These are phyloP conservation scores for Mionectes olivaceus DNA, from an alignment of 2,797 vertebrate genomes.

Conservation along the genomic window DNA sequence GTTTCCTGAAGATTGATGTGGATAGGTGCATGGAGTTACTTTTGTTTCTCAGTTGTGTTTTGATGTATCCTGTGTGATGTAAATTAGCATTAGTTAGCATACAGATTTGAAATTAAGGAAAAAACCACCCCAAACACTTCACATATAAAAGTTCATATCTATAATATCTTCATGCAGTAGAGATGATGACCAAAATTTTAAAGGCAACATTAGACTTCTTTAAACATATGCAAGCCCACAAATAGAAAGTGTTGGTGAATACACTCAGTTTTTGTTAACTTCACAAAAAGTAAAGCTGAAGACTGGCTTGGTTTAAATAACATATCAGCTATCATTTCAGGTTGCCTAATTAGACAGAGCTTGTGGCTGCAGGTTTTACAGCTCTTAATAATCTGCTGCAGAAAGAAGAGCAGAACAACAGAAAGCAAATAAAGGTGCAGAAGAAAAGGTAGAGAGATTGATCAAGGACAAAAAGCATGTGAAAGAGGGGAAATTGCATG, in stretches of 20 bases:
- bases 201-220: background rate
- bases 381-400: background rate
- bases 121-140: rapidly evolving
- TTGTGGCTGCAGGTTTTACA: background rate
- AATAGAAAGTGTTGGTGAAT: background rate
- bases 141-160: background rate
- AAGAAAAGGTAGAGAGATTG: background rate
- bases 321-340: background rate
- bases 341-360: background rate
- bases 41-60: background rate
- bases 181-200: background rate
- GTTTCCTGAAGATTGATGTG: background rate
- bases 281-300: background rate
- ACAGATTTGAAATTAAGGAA: background rate
- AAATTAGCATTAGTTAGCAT: background rate
- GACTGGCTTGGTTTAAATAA: background rate
- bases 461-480: background rate
- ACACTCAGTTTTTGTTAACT: background rate
- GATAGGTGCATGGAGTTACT: background rate
- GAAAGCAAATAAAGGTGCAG: background rate
- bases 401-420: background rate
- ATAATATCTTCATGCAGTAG: background rate
- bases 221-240: background rate
- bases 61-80: background rate
- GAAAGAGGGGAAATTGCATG: background rate